A percentile compares a stretch with the other conserved stretches of the same genome.
Evolutionary conservation across 2,888 invertebrate genomes (phyloP).

Genomic region (Homarus gammarus): DNA sequence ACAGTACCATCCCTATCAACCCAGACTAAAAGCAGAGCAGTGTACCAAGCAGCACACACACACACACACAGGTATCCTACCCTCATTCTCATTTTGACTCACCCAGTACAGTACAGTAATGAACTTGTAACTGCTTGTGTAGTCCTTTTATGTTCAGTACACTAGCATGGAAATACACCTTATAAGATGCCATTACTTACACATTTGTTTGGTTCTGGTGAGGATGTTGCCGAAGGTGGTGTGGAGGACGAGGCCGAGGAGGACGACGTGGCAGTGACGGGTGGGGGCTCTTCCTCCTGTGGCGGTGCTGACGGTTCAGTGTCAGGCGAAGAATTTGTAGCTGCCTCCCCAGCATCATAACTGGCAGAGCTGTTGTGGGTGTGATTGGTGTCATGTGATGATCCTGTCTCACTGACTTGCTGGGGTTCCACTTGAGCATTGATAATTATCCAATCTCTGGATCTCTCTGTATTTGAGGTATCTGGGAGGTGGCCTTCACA

Average conservation of each 20-base stretch:
- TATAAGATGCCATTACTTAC: too few relatives aligned
- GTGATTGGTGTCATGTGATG: not conserved
- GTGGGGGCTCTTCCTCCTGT: not conserved
- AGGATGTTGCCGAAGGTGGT: constrained; percentile 45
- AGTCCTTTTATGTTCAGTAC: too few relatives aligned
- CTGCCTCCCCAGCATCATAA: not conserved
- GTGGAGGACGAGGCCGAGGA: constrained; percentile 48
- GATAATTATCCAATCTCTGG: not conserved
- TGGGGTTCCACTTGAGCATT: constrained; percentile 7
- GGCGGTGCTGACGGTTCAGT: not conserved
- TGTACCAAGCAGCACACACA: too few relatives aligned
- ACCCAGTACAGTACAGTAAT: too few relatives aligned
- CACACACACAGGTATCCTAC: too few relatives aligned
- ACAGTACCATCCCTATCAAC: too few relatives aligned
- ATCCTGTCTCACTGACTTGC: not conserved
- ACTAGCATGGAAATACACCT: too few relatives aligned
- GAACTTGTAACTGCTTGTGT: too few relatives aligned
- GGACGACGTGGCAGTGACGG: constrained; percentile 36
- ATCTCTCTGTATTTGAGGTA: not conserved
- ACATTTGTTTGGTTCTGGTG: constrained; percentile 58
- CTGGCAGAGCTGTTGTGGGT: not conserved
- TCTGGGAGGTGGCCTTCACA: constrained; percentile 15
- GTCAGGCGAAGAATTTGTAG: not conserved
- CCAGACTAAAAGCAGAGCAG: too few relatives aligned
- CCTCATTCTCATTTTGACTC: too few relatives aligned